Evolutionary conservation across 2,888 invertebrate species (phyloP).

Genomic region (Venustoraphidia nigricollis): DNA sequence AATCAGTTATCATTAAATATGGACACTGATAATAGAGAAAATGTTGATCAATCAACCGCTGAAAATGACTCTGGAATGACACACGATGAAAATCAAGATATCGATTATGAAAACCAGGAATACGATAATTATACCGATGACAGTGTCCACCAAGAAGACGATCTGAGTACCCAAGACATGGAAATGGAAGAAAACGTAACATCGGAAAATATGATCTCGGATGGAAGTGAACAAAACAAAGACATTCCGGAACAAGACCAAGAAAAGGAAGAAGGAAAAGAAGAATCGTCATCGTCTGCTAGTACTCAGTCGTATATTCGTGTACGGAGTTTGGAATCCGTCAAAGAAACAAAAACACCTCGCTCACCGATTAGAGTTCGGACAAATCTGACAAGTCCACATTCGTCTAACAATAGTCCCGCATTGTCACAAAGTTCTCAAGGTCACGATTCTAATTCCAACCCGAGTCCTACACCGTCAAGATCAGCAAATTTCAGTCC

Average conservation of each 20-base stretch:
- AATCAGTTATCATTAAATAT: no score
- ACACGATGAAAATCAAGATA: background rate
- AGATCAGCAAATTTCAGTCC: background rate
- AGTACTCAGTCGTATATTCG: background rate
- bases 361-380: conserved; percentile 1
- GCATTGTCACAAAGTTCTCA: no score
- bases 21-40: no score
- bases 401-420: background rate
- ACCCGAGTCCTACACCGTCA: background rate
- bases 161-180: background rate
- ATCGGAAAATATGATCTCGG: background rate
- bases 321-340: conserved; percentile 1
- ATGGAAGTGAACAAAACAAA: background rate
- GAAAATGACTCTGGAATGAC: no score
- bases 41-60: no score
- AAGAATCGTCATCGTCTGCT: background rate
- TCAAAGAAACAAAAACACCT: background rate
- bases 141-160: background rate
- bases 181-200: no score
- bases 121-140: background rate
- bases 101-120: background rate
- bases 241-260: background rate
- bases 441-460: background rate
- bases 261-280: background rate
- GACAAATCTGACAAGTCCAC: conserved; percentile 1